Evolutionary conservation across 1,140 invertebrate genomes (phyloP).

Genomic region (Stenopsyche tienmushanensis): DNA sequence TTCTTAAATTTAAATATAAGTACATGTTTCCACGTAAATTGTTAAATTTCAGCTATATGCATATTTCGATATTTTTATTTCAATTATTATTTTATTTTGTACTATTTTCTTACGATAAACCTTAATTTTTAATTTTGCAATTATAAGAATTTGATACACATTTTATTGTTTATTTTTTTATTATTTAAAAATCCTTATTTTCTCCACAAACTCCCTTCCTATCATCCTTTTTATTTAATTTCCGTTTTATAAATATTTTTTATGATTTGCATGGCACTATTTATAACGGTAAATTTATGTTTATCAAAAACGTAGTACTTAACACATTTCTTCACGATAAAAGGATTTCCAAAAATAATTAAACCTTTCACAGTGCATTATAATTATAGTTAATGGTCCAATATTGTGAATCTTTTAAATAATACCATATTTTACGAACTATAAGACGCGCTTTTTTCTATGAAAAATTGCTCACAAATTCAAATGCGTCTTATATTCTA

Average conservation of each 20-base stretch:
- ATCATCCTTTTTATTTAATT: neutral
- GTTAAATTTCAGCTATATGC: constrained; percentile 10
- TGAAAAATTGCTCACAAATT: too few relatives aligned
- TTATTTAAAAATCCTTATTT: constrained; percentile 8
- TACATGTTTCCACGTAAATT: neutral
- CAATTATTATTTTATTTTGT: constrained; percentile 2
- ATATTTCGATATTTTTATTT: constrained; percentile 6
- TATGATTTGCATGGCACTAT: too few relatives aligned
- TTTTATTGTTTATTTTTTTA: constrained; percentile 13
- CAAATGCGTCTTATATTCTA: too few relatives aligned
- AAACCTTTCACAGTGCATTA: too few relatives aligned
- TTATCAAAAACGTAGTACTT: too few relatives aligned
- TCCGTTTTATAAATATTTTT: neutral
- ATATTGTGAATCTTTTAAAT: too few relatives aligned
- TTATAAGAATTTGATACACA: constrained; percentile 5
- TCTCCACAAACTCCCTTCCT: neutral
- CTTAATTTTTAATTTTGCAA: constrained; percentile 17
- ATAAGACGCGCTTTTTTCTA: too few relatives aligned
- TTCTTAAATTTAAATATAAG: constrained; percentile 3
- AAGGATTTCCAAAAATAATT: too few relatives aligned
- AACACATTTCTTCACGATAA: too few relatives aligned
- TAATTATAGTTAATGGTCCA: too few relatives aligned
- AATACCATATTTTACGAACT: too few relatives aligned
- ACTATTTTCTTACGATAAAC: constrained; percentile 8
- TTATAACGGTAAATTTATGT: too few relatives aligned